Conservation (phyloP, 2,113 vertebrate genomes). For the Pleuronectes platessa region DNA sequence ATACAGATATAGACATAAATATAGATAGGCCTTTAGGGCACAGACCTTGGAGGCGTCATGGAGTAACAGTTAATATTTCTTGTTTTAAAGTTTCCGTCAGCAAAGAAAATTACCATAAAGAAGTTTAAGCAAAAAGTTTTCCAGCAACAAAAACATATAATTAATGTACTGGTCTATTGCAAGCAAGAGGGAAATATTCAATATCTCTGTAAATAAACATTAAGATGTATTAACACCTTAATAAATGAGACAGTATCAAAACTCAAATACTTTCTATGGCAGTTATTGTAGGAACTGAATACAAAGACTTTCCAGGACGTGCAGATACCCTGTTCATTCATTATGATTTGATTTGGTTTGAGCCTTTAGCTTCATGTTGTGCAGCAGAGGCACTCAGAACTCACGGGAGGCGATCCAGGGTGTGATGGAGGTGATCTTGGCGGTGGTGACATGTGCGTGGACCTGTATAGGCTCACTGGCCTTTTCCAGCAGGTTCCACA, state of each 20-base stretch:
- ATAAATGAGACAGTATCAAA: too few relatives aligned
- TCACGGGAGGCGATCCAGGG: constrained; percentile 84
- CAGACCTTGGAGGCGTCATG: too few relatives aligned
- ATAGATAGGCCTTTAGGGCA: too few relatives aligned
- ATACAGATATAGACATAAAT: background rate
- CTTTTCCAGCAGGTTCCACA: constrained; percentile 93
- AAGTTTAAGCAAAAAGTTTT: background rate
- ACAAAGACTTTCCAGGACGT: too few relatives aligned
- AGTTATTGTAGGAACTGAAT: background rate
- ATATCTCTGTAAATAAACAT: background rate
- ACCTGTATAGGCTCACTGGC: constrained; percentile 83
- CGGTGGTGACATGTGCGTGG: constrained; percentile 79
- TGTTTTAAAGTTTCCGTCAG: background rate
- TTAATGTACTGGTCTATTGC: background rate
- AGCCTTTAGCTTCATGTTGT: background rate
- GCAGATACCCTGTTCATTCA: too few relatives aligned
- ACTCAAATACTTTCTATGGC: too few relatives aligned
- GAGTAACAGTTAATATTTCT: background rate
- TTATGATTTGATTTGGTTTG: too few relatives aligned
- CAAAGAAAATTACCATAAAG: background rate
- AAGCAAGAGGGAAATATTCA: background rate
- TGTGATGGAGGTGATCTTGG: constrained; percentile 86
- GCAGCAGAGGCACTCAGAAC: constrained; percentile 45
- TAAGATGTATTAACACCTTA: too few relatives aligned
- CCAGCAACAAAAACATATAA: background rate